Evolutionary conservation across 37 sponge, comb jelly and placozoan species (phyloP).

Genomic region (Halichondria panicea): DNA sequence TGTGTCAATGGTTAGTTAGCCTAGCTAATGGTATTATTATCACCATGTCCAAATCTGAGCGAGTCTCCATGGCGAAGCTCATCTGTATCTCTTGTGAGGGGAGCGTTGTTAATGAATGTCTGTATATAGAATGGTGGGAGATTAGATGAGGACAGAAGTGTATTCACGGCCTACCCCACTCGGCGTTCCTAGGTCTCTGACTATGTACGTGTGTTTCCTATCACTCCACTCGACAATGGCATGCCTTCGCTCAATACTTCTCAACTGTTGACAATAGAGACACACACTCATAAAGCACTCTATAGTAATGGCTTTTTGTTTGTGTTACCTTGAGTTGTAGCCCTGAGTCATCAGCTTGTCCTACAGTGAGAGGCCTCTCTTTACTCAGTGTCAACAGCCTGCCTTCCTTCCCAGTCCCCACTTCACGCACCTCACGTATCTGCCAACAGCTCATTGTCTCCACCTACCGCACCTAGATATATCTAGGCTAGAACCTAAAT

Average conservation of each 20-base stretch:
- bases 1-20: background rate
- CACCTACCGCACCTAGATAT: too few relatives aligned
- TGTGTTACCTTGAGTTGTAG: too few relatives aligned
- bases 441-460: too few relatives aligned
- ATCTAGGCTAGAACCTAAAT: too few relatives aligned
- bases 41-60: conserved; percentile 45
- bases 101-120: conserved; percentile 44
- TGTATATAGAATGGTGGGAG: conserved; percentile 6
- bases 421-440: too few relatives aligned
- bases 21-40: background rate
- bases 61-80: conserved; percentile 31
- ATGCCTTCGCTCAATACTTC: conserved; percentile 38
- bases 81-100: background rate
- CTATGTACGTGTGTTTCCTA: background rate
- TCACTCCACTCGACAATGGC: conserved; percentile 30
- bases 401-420: too few relatives aligned
- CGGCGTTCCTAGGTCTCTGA: conserved; percentile 44
- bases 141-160: background rate
- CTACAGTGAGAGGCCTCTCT: too few relatives aligned
- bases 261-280: conserved; percentile 25
- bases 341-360: too few relatives aligned
- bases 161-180: conserved; percentile 42
- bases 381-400: too few relatives aligned
- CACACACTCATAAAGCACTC: too few relatives aligned
- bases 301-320: too few relatives aligned